A percentile compares a stretch with the other conserved stretches of the same genome.
Conservation (phyloP, 2,797 vertebrate species). For the Lates japonicus region DNA sequence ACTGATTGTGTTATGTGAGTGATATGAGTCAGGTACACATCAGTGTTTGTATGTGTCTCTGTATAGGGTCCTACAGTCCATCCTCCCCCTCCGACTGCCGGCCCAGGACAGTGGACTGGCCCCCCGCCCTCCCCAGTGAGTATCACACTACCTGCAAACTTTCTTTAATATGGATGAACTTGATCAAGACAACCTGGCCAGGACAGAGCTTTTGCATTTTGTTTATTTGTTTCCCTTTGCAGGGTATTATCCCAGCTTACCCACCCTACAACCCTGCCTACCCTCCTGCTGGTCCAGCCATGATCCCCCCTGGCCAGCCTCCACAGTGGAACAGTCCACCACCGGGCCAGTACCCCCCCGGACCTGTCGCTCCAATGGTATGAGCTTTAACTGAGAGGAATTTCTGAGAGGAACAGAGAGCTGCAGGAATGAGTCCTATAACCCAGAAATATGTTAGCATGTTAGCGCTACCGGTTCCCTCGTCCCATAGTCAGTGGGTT, state of each 20-base stretch:
- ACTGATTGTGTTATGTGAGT: neutral
- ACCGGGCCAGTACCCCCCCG: slow-evolving; percentile 49
- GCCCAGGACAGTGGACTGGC: slow-evolving; percentile 63
- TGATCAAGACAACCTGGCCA: neutral
- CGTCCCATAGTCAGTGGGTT: too few relatives aligned
- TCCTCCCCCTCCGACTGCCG: slow-evolving; percentile 49
- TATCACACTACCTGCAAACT: neutral
- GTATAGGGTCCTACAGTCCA: slow-evolving; percentile 54
- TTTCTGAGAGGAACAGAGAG: neutral
- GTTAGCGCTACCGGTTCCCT: too few relatives aligned
- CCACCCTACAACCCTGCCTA: slow-evolving; percentile 65
- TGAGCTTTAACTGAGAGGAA: neutral
- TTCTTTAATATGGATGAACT: neutral
- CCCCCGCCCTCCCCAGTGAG: slow-evolving; percentile 62
- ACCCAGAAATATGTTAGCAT: too few relatives aligned
- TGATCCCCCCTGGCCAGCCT: slow-evolving; percentile 37
- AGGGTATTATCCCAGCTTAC: slow-evolving; percentile 66
- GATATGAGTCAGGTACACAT: neutral
- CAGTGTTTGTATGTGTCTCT: slow-evolving; percentile 8
- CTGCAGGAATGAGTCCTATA: too few relatives aligned
- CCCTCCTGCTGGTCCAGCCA: slow-evolving; percentile 45
- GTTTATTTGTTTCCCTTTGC: slow-evolving; percentile 6
- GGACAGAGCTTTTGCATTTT: neutral
- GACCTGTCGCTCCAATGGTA: slow-evolving; percentile 68
- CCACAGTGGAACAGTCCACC: slow-evolving; percentile 67